phyloP scores from a whole-genome alignment of 2,113 vertebrate species.

The Alethe diademata region DNA sequence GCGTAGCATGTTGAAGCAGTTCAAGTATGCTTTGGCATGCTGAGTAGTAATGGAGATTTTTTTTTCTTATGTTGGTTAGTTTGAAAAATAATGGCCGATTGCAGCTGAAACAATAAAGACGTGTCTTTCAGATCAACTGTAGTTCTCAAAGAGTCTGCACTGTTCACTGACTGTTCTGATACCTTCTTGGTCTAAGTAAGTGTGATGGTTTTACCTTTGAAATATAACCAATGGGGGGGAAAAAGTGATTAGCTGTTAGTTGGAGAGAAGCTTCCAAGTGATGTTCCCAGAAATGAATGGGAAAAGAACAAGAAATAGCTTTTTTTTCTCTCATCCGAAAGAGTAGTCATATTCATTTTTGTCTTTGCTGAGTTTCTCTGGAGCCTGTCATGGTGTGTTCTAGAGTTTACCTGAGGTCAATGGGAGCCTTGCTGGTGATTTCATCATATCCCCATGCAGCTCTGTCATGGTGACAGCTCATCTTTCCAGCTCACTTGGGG shows the following conservation, averaged over 20 bases:
- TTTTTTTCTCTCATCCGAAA: neutral
- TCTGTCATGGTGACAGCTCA: neutral
- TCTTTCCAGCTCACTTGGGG: neutral
- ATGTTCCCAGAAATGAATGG: neutral
- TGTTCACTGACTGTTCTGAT: neutral
- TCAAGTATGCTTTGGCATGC: constrained; percentile 19
- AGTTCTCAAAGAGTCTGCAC: neutral
- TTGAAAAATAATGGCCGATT: neutral
- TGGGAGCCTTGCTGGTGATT: neutral
- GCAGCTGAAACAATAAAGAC: neutral
- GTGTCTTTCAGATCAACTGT: neutral
- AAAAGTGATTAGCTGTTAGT: neutral
- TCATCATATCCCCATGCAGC: neutral
- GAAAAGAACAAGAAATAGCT: neutral
- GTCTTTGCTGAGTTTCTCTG: neutral
- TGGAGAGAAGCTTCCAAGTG: neutral
- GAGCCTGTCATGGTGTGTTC: rapidly evolving
- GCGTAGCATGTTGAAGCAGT: neutral
- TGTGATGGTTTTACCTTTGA: neutral
- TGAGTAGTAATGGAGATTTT: neutral
- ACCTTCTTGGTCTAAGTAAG: neutral
- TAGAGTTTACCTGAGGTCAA: neutral
- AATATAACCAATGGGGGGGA: neutral
- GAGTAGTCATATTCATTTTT: neutral
- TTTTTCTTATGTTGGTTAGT: neutral